Evolutionary conservation across 1,140 invertebrate genomes (phyloP), one percentile per base, ranked within the genome.

Genomic region (Mactra quadrangularis): DNA sequence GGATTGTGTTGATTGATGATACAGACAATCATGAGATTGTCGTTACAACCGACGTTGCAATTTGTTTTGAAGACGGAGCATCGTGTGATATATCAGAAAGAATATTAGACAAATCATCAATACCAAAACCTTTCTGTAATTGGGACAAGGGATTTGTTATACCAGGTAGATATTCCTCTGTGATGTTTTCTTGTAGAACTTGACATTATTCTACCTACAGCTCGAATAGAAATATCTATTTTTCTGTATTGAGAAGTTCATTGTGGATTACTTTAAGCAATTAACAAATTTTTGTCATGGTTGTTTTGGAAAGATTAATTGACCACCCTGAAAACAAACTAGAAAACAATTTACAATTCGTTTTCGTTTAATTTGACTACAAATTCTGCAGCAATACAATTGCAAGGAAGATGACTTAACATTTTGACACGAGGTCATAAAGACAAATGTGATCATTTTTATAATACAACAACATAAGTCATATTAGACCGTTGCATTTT

Each of bases 61-160:
- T 68, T 19, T 68, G 64, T 25, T 68, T 68, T 15, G 64, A 68
- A 31, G 41, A n/a, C 2, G 45, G 25, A 6, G 7, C 3, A 2
- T 27, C 38, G 7, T 72, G 70, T 17, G 41, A 38, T 13, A 41
- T 45, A 2, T 19, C 27, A 1, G 50, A 55, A 41, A 45, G 45
- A 22, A n/a, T 72, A 22, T 31, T 72, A 4, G 27, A 22, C 4
- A 19, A 55, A 55, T 27, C 27, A 1, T 0, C 19, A 19, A 7
- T 72, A 1, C 70, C 70, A 22, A 72, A 72, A 57, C 70, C 70
- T n/a, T 29, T 72, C 0, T 72, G 70, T n/a, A 72, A 72, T n/a
- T 72, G 70, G 70, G 52, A 72, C 35, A 72, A 38, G 50, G 70
- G 33, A 38, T 72, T 55, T n/a, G 19, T 3, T 29, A 17, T 72